Base-by-base conservation (phyloP, 1,140 invertebrate genomes). In the Frieseomelitta varia region DNA sequence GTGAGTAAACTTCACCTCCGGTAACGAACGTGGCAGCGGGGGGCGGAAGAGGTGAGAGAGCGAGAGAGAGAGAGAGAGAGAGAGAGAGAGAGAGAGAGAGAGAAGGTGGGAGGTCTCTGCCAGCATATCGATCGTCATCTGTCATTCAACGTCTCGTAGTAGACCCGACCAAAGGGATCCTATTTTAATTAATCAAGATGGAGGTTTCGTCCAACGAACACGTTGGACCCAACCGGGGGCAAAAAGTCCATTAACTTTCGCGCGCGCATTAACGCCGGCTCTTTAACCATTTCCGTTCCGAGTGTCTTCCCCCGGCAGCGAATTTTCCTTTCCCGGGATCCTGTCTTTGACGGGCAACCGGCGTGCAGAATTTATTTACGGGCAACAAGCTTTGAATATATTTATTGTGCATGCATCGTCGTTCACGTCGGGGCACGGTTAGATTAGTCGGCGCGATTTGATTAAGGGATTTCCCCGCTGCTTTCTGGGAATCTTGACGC, bases 101-200 rank as follows among this genome's bases (percentile, higher is more conserved):
- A 63, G 12, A 12, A 15, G 4, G 27, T 17, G 15, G 55, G 55
- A 0, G 27, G 58, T 53, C n/a, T 24, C 30, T 30, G 15, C 12
- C 34, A 34, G 61, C 65, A 21, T 86, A 87, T 87, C 85, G 86
- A 87, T 82, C 85, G 85, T 61, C 78, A 86, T 87, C 80, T 58
- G 80, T 87, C 56, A 86, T 87, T 86, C 77, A 68, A 34, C 63
- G 61, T 30, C 39, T 47, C 27, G 53, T 39, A 8, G 24, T 14
- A 68, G 55, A 73, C 55, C 78, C 51, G 10, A 24, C 34, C 39
- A 24, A 47, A 80, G 71, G 67, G 67, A 79, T 56, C 68, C 19
- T 55, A 21, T 55, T 80, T 80, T 80, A 80, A 80, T 80, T 80
- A 80, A 80, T 80, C 79, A 61, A 72, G 55, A 15, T 17, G 51